Evolutionary conservation across 2,888 invertebrate species (phyloP).

Genomic region (Cataglyphis rosenhaueri): DNA sequence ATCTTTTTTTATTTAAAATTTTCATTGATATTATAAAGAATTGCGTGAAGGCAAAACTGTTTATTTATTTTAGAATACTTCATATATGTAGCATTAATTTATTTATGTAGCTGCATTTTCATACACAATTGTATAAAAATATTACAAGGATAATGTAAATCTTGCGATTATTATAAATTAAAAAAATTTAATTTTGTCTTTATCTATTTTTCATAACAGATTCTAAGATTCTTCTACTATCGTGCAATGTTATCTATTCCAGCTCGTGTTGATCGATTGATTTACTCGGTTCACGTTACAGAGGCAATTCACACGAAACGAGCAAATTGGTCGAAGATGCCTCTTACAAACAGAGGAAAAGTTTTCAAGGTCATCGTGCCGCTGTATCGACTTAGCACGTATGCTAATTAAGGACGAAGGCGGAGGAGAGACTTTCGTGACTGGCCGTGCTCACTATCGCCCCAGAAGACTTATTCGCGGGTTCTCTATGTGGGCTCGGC

Average conservation of each 20-base stretch:
- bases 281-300: not conserved
- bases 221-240: not conserved
- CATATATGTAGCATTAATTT: not conserved
- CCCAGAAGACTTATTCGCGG: conserved; percentile 64
- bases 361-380: conserved; percentile 60
- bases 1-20: not conserved
- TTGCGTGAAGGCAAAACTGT: not conserved
- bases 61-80: not conserved
- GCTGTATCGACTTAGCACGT: conserved; percentile 55
- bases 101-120: not conserved
- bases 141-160: not conserved
- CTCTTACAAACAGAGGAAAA: conserved; percentile 32
- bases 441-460: conserved; percentile 62
- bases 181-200: not conserved
- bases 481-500: conserved; percentile 66
- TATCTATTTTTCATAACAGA: not conserved
- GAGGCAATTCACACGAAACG: not conserved
- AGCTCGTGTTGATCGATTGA: conserved; percentile 1
- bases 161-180: not conserved
- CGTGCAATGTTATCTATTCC: not conserved
- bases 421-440: conserved; percentile 69
- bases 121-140: not conserved
- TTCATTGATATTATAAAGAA: not conserved
- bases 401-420: conserved; percentile 70
- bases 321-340: conserved; percentile 7